Percentiles rank a stretch among this genome's conserved stretches.
phyloP scores from a whole-genome alignment of 1,140 invertebrate genomes.

The Nomia melanderi region DNA sequence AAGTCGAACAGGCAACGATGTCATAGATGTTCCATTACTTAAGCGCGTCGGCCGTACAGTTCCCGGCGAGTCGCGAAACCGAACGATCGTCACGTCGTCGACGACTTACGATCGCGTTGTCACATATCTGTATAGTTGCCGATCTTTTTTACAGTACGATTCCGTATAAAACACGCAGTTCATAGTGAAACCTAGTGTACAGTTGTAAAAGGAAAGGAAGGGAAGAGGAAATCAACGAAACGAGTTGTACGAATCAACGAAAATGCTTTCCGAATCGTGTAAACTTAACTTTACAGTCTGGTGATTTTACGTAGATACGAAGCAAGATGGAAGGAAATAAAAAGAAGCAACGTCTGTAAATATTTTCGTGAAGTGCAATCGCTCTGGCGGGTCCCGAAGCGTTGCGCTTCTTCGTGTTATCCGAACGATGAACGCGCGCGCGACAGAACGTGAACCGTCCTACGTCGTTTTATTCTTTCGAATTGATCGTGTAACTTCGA shows the following conservation, averaged over 20 bases:
- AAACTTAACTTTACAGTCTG: neutral
- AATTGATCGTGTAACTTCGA: neutral
- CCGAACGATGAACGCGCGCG: neutral
- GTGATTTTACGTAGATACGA: neutral
- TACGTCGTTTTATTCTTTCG: constrained; percentile 15
- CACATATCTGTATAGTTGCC: constrained; percentile 8
- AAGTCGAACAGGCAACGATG: constrained; percentile 75
- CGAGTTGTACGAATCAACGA: constrained; percentile 18
- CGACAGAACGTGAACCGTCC: constrained; percentile 48
- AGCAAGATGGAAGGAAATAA: neutral
- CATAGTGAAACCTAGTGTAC: neutral
- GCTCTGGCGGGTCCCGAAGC: neutral
- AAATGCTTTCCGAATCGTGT: constrained; percentile 1
- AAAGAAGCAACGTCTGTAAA: neutral
- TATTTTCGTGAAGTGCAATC: neutral
- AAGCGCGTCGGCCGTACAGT: constrained; percentile 13
- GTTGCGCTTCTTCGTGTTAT: neutral
- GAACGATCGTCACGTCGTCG: neutral
- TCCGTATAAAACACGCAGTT: neutral
- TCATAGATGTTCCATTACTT: constrained; percentile 75
- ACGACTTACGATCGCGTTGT: neutral
- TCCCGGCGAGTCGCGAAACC: neutral
- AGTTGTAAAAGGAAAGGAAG: neutral
- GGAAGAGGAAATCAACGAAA: neutral
- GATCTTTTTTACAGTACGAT: constrained; percentile 29